phyloP scores from a whole-genome alignment of 1,140 invertebrate genomes.

The Paraescarpia echinospica region DNA sequence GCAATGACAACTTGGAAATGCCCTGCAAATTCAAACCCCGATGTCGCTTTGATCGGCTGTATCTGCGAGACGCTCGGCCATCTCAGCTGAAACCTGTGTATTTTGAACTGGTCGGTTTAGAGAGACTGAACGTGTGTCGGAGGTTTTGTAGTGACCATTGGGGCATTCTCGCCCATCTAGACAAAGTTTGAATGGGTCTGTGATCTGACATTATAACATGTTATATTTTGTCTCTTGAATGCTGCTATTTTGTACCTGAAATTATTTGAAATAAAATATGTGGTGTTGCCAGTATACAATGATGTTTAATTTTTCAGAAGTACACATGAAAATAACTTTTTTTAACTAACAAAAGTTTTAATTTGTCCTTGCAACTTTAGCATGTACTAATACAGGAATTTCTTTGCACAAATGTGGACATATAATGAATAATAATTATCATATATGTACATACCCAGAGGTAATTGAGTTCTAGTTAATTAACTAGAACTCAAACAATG shows the following conservation, averaged over 20 bases:
- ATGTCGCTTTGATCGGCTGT: conserved; percentile 66
- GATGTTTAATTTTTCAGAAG: neutral
- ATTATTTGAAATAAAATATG: neutral
- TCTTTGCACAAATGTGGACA: too few relatives aligned
- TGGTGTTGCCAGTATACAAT: neutral
- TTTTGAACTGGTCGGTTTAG: conserved; percentile 66
- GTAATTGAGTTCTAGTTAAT: too few relatives aligned
- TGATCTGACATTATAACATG: neutral
- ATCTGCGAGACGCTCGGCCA: conserved; percentile 49
- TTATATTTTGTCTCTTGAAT: neutral
- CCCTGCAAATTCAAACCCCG: conserved; percentile 56
- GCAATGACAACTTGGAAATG: conserved; percentile 61
- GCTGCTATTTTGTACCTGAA: neutral
- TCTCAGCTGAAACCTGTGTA: conserved; percentile 56
- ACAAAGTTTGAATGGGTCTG: conserved; percentile 33
- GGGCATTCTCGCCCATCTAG: conserved; percentile 62
- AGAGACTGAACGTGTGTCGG: conserved; percentile 61
- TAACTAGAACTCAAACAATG: too few relatives aligned
- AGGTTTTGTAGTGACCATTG: conserved; percentile 69
- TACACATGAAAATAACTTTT: neutral
- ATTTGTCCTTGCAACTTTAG: too few relatives aligned
- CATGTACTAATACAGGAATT: too few relatives aligned
- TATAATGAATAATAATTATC: too few relatives aligned
- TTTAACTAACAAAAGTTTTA: too few relatives aligned
- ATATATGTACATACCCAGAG: too few relatives aligned